Base-by-base conservation (phyloP, 1,140 invertebrate genomes). In the Drosophila suzukii region DNA sequence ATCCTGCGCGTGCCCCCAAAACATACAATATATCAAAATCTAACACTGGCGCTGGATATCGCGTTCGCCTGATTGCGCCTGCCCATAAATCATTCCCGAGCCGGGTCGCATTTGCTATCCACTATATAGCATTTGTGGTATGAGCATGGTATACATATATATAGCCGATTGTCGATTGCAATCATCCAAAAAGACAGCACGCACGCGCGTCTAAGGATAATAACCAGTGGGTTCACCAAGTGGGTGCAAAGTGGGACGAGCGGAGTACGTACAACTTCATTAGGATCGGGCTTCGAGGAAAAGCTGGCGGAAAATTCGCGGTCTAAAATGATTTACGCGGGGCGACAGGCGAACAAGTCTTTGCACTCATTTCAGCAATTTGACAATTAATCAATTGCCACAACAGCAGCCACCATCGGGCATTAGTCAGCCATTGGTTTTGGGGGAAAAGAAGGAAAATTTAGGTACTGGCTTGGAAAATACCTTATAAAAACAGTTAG, bases 361-460 rank as follows among this genome's bases (percentile, higher is more conserved):
- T 89, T 89, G 84, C 85, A 89, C 84, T 89, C 84, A 90, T 89
- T 89, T 89, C 77, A 89, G 74, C 84, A 89, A 89, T 89, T 89
- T 89, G 84, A 89, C 84, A 89, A 89, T 89, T 88, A 89, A 88
- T 88, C 84, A 88, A 88, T 63, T 75, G 80, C 83, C 79, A 67
- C 68, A 88, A 72, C 65, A 70, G 74, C 74, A 88, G 50, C 62
- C 58, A 54, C 62, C 74, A 65, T 79, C 67, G 73, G 46, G 67
- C 79, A 86, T 86, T 86, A 86, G 79, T 86, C 79, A 86, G 82
- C 70, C 72, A 73, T 72, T 79, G 60, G 61, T 27, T 41, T 68
- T 60, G 59, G 67, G 53, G 59, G 65, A 78, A 56, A 77, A 57
- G 51, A 24, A 30, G 36, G 3, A 50, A 60, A 60, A 13, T 24